Evolutionary conservation across 2,797 vertebrate genomes (phyloP).

Genomic region (Pteronotus mesoamericanus): DNA sequence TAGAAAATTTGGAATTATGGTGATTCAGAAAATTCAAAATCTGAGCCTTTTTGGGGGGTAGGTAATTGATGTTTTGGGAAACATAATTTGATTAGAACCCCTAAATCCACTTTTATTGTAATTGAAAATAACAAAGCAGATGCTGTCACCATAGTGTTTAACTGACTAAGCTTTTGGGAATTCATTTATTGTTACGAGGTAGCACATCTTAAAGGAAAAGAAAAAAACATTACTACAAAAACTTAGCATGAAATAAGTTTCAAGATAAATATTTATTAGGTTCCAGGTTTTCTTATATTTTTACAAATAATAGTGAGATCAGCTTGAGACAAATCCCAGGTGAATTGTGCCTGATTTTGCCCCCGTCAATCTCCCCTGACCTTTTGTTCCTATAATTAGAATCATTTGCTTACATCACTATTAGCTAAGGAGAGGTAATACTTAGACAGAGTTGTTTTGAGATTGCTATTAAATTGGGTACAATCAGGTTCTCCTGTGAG

Average conservation of each 20-base stretch:
- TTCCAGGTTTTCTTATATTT: not conserved
- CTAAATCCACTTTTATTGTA: conserved; percentile 16
- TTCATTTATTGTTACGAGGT: not conserved
- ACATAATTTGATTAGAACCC: conserved; percentile 46
- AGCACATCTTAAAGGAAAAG: not conserved
- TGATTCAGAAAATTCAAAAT: conserved; percentile 48
- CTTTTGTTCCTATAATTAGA: conserved; percentile 57
- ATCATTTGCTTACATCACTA: conserved; percentile 30
- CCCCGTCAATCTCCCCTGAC: conserved; percentile 36
- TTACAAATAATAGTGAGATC: not conserved
- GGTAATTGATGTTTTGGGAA: conserved; percentile 49
- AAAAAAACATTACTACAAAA: not conserved
- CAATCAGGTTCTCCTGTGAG: conserved; percentile 54
- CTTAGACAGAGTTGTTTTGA: conserved; percentile 64
- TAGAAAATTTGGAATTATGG: conserved; percentile 27
- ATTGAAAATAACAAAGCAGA: conserved; percentile 11
- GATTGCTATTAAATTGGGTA: conserved; percentile 52
- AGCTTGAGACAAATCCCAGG: conserved; percentile 11
- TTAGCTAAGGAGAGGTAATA: conserved; percentile 57
- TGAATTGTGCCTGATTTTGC: not conserved
- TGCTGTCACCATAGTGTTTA: not conserved
- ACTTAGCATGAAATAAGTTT: not conserved
- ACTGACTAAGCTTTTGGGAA: conserved; percentile 4
- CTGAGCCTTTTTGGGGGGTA: not conserved
- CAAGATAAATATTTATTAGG: not conserved